phyloP scores from a whole-genome alignment of 2,113 vertebrate genomes.

The Etheostoma spectabile region DNA sequence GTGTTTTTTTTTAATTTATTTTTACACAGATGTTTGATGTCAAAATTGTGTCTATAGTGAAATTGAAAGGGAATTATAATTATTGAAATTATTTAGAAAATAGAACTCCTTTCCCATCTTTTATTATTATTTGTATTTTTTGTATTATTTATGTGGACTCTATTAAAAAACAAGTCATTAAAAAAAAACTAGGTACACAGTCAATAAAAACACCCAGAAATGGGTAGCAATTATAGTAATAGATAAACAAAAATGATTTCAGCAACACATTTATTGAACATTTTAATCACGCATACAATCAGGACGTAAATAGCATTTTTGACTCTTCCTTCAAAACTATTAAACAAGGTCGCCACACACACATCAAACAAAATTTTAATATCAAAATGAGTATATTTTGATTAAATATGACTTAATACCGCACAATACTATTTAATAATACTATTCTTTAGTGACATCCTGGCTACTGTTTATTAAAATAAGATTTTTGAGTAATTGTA shows the following conservation, averaged over 20 bases:
- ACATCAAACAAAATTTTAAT: not conserved
- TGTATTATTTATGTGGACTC: not conserved
- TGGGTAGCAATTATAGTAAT: not conserved
- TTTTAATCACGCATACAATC: not conserved
- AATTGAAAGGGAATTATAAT: not conserved
- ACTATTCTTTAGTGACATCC: not conserved
- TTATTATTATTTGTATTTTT: not conserved
- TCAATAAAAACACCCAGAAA: not conserved
- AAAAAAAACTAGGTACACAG: not conserved
- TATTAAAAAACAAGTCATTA: not conserved
- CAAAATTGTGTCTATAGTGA: not conserved
- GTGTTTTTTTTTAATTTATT: not conserved
- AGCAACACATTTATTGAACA: not conserved
- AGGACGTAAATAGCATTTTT: not conserved
- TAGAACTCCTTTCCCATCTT: not conserved
- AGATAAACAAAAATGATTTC: not conserved
- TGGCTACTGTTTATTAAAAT: not conserved
- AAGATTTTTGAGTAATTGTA: not conserved
- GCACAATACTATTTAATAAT: not conserved
- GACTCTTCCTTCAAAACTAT: not conserved
- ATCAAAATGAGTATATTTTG: not conserved
- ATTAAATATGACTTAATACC: not conserved
- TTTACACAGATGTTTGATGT: not conserved
- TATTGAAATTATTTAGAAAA: not conserved
- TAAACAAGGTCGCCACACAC: slow-evolving; percentile 1